A percentile compares a stretch with the other conserved stretches of the same genome.
These are phyloP conservation scores for Exaiptasia diaphana DNA, from an alignment of 64 coral and sea anemone species.

Conservation along the genomic window DNA sequence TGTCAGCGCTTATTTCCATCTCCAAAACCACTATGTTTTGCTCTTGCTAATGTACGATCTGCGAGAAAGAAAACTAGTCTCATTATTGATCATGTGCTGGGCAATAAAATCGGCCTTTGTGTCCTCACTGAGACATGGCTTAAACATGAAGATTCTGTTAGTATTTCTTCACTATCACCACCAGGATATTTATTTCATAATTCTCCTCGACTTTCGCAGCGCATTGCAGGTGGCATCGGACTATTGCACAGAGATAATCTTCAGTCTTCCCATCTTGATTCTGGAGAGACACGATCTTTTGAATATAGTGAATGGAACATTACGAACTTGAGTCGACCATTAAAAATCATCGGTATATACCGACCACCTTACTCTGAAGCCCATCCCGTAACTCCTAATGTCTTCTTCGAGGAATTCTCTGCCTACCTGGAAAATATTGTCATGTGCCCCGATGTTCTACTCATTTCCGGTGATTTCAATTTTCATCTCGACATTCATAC, in stretches of 20 bases:
- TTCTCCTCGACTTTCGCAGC: not conserved
- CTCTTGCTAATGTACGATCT: not conserved
- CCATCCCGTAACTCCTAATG: too few relatives aligned
- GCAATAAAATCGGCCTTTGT: not conserved
- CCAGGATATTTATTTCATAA: slow-evolving; percentile 4
- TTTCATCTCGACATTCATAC: too few relatives aligned
- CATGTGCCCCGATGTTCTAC: too few relatives aligned
- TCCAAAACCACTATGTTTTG: not conserved
- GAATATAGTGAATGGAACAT: slow-evolving; percentile 4
- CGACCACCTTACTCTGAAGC: too few relatives aligned
- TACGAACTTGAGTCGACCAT: not conserved
- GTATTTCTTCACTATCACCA: slow-evolving; percentile 7
- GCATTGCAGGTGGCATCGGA: not conserved
- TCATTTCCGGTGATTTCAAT: too few relatives aligned
- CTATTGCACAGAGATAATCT: not conserved
- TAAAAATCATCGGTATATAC: not conserved
- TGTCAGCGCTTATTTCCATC: not conserved
- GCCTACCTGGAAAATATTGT: too few relatives aligned
- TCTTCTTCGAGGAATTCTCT: too few relatives aligned
- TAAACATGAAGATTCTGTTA: slow-evolving; percentile 9
- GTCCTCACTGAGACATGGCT: not conserved
- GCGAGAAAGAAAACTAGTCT: not conserved
- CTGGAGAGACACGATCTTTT: not conserved
- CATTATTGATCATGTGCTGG: slow-evolving; percentile 3
- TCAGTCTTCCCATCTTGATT: not conserved